Conservation (phyloP, 2,113 vertebrate species). For the Condylura cristata region DNA sequence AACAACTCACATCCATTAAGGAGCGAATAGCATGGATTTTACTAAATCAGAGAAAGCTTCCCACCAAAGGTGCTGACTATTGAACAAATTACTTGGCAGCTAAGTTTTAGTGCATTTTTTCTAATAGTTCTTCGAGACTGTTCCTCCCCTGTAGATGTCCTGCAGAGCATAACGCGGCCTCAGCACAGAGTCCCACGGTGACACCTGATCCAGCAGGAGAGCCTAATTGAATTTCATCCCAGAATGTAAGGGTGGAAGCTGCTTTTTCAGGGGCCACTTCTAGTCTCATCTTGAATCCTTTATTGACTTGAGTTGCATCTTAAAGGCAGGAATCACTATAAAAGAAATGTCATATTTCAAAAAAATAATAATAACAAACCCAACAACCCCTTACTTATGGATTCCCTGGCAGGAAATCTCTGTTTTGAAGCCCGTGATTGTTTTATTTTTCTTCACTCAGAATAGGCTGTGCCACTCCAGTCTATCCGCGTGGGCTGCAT, state of each 20-base stretch:
- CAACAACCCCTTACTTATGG: background rate
- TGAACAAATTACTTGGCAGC: background rate
- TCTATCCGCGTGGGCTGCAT: background rate
- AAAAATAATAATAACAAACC: background rate
- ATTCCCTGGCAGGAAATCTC: background rate
- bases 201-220: background rate
- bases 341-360: slow-evolving; percentile 46
- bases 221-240: background rate
- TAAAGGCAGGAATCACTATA: slow-evolving; percentile 22
- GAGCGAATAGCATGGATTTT: background rate
- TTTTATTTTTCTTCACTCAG: slow-evolving; percentile 47
- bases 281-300: background rate
- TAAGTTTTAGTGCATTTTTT: background rate
- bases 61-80: background rate
- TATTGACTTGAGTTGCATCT: background rate
- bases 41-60: background rate
- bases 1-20: background rate
- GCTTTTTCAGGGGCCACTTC: background rate
- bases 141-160: background rate
- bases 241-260: background rate
- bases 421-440: background rate
- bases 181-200: background rate
- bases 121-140: background rate
- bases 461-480: slow-evolving; percentile 46
- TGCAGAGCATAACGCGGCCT: background rate